These are phyloP conservation scores for Meriones unguiculatus DNA, from an alignment of 2,113 vertebrate species.

Conservation along the genomic window DNA sequence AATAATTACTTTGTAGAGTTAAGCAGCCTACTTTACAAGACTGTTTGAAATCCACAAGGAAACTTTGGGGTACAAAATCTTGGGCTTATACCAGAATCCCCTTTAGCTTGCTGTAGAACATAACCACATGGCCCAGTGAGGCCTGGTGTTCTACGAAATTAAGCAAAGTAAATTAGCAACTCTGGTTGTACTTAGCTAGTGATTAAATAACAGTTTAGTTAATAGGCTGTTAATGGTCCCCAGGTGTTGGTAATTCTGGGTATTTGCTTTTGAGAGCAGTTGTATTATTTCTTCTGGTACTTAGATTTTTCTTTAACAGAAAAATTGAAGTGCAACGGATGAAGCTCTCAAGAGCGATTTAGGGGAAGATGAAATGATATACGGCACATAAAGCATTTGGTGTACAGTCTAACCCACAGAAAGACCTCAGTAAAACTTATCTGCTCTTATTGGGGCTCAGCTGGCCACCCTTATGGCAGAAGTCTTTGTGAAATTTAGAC, in stretches of 20 bases:
- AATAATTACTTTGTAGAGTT: background rate
- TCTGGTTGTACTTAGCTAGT: constrained; percentile 76
- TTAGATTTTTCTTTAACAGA: constrained; percentile 68
- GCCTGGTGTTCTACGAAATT: constrained; percentile 75
- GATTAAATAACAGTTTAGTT: constrained; percentile 82
- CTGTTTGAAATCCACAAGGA: constrained; percentile 25
- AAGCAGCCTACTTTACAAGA: constrained; percentile 18
- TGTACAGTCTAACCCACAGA: background rate
- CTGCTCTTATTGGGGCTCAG: background rate
- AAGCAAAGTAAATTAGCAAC: constrained; percentile 78
- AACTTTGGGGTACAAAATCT: background rate
- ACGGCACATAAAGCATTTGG: constrained; percentile 8
- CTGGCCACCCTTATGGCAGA: background rate
- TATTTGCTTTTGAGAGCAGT: constrained; percentile 74
- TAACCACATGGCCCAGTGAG: constrained; percentile 49
- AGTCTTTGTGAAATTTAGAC: constrained; percentile 31
- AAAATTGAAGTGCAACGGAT: constrained; percentile 67
- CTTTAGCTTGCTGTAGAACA: constrained; percentile 48
- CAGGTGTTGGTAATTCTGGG: constrained; percentile 78
- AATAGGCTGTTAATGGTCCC: constrained; percentile 78
- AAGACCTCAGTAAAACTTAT: constrained; percentile 15
- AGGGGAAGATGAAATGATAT: constrained; percentile 40
- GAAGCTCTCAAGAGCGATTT: constrained; percentile 53
- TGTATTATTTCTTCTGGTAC: constrained; percentile 71
- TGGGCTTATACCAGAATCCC: constrained; percentile 19